Base-by-base conservation (phyloP, 2,888 invertebrate species). In the Rhabditoides inermis region DNA sequence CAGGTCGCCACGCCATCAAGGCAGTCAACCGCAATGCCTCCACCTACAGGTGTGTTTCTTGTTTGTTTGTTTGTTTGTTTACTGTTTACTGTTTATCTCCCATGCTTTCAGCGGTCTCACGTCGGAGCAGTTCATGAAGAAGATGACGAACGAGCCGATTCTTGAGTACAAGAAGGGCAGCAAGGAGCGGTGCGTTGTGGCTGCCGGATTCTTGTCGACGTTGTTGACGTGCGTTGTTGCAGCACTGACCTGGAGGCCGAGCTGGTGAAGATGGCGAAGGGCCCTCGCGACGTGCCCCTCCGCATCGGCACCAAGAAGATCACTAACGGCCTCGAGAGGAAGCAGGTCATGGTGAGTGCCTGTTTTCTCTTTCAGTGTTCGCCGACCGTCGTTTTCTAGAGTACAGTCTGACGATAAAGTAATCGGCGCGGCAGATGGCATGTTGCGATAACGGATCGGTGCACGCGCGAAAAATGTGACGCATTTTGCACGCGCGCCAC, bases 271-370 rank as follows among this genome's bases (percentile, higher is more conserved):
- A 53, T 53, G 53, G 37, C 53, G 25, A 27, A 40, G 36, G 36
- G 53, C 27, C 37, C 49, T 35, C 86, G 86, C 74, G 92, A 95
- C 64, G 84, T 95, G 56, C 95, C 98, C 7, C 86, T 98, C 76
- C 84, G 94, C n/a, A 89, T 98, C 77, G 95, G 92, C n/a, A 86
- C 86, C 65, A 84, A 94, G 78, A 86, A 86, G 50, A 68, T 73
- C 42, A 68, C 58, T 12, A 63, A 68, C 53, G 55, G 56, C 1
- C 53, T 73, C 53, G 73, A 73, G 45, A 55, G 83, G 68, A 85
- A 85, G 76, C 94, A 95, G 84, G 85, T 84, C 61, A 82, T 82
- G 82, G 83, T 83, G 75, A 75, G 77, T 48, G 22, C 45, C 12
- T 20, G 2, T n/a, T n/a, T n/a, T n/a, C n/a, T n/a, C n/a, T n/a